A percentile compares a stretch with the other conserved stretches of the same genome.
These are phyloP conservation scores for Campoplex nolae DNA, from an alignment of 2,888 invertebrate genomes.

Conservation along the genomic window DNA sequence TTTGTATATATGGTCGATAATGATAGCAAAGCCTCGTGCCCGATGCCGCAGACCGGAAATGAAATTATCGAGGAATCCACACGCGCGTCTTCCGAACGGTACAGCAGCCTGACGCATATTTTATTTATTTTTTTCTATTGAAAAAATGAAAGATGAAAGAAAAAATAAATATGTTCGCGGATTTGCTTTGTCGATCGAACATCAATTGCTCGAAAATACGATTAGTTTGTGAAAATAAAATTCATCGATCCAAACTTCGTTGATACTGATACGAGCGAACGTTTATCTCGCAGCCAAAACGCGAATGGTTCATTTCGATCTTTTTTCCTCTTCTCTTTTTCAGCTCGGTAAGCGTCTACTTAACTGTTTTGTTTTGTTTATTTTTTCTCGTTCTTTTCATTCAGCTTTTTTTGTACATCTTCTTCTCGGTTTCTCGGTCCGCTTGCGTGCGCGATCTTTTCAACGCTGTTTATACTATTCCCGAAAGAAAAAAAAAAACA, in stretches of 20 bases:
- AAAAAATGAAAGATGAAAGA: background rate
- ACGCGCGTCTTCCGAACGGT: conserved; percentile 55
- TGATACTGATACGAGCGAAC: background rate
- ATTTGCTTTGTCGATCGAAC: background rate
- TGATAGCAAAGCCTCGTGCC: conserved; percentile 62
- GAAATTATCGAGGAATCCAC: conserved; percentile 66
- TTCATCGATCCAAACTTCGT: background rate
- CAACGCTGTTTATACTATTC: conserved; percentile 47
- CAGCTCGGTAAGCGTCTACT: background rate
- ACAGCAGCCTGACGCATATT: conserved; percentile 6
- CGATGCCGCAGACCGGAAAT: conserved; percentile 59
- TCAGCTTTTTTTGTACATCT: background rate
- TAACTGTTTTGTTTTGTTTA: background rate
- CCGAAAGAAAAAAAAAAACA: conserved; percentile 69
- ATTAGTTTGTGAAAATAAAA: background rate
- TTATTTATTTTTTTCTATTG: background rate
- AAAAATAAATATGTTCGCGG: background rate
- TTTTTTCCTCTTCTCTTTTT: background rate
- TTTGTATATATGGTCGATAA: conserved; percentile 32
- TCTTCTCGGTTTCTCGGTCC: conserved; percentile 56
- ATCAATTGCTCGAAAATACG: background rate
- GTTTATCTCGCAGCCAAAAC: background rate
- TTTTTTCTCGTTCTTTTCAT: background rate
- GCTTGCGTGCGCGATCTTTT: conserved; percentile 61
- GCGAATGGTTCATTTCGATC: background rate